Evolutionary conservation across 1,140 invertebrate species (phyloP).

Genomic region (Paralvinella palmiformis): DNA sequence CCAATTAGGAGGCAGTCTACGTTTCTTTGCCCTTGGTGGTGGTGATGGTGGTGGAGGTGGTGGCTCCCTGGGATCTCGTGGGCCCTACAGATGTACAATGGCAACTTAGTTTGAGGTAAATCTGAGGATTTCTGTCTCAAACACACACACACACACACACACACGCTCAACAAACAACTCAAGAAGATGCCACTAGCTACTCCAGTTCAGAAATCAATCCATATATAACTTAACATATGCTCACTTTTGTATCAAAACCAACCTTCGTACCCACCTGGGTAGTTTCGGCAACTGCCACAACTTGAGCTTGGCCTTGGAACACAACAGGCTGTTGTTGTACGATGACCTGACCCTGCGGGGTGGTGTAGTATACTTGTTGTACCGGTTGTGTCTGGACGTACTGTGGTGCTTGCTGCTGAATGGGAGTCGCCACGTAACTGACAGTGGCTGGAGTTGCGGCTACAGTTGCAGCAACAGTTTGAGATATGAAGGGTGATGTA

Average conservation of each 20-base stretch:
- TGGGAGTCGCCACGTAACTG: neutral
- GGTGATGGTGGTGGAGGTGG: constrained; percentile 52
- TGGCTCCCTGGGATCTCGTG: constrained; percentile 9
- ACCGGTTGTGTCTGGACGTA: neutral
- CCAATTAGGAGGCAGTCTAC: constrained; percentile 78
- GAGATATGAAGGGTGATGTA: neutral
- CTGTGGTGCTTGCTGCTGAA: constrained; percentile 3
- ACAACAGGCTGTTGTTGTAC: constrained; percentile 6
- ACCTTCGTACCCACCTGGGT: too few relatives aligned
- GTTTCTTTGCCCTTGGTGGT: constrained; percentile 48
- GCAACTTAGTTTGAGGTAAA: too few relatives aligned
- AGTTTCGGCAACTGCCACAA: too few relatives aligned
- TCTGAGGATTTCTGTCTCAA: too few relatives aligned
- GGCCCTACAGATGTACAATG: neutral
- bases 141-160: too few relatives aligned
- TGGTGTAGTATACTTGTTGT: constrained; percentile 13
- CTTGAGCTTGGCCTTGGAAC: too few relatives aligned
- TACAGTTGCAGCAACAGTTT: neutral
- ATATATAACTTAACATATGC: too few relatives aligned
- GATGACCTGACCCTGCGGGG: constrained; percentile 10
- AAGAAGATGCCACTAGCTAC: too few relatives aligned
- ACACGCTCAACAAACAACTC: too few relatives aligned
- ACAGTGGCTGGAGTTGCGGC: neutral
- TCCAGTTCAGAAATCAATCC: too few relatives aligned
- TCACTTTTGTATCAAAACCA: too few relatives aligned